phyloP scores from a whole-genome alignment of 2,797 vertebrate species.

The Ctenopoma kingsleyae region DNA sequence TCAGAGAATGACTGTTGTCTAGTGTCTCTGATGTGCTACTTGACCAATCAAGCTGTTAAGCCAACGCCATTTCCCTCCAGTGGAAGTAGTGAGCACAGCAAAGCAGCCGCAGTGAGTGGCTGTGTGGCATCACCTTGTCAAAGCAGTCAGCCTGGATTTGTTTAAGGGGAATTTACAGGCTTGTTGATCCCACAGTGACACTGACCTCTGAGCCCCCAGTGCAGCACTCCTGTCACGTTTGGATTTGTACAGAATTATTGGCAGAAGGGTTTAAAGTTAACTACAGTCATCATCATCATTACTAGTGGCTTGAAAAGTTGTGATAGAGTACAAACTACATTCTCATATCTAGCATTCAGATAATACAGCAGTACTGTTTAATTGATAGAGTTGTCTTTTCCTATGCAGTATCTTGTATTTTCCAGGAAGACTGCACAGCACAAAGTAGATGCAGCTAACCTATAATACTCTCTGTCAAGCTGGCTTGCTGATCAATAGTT shows the following conservation, averaged over 20 bases:
- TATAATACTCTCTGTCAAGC: background rate
- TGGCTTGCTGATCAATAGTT: no score
- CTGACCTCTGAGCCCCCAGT: conserved; percentile 5
- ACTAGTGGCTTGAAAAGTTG: background rate
- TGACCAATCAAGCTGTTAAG: conserved; percentile 65
- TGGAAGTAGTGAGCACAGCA: conserved; percentile 36
- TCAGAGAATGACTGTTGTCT: conserved; percentile 44
- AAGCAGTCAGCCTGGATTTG: conserved; percentile 50
- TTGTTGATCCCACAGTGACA: conserved; percentile 33
- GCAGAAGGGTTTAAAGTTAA: conserved; percentile 25
- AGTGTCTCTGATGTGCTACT: conserved; percentile 60
- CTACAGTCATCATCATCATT: conserved; percentile 23
- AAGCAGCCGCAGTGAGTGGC: conserved; percentile 24
- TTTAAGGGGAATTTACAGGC: conserved; percentile 45
- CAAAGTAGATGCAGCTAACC: background rate
- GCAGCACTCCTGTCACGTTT: conserved; percentile 9
- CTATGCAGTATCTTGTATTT: background rate
- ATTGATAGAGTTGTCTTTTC: background rate
- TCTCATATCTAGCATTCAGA: conserved; percentile 9
- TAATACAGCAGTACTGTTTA: background rate
- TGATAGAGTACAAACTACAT: conserved; percentile 10
- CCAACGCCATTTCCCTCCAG: conserved; percentile 42
- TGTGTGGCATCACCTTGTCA: conserved; percentile 64
- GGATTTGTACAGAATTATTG: conserved; percentile 12
- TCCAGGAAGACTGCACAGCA: background rate